Conservation (phyloP, 2,113 vertebrate genomes). For the Laticauda laticaudata region DNA sequence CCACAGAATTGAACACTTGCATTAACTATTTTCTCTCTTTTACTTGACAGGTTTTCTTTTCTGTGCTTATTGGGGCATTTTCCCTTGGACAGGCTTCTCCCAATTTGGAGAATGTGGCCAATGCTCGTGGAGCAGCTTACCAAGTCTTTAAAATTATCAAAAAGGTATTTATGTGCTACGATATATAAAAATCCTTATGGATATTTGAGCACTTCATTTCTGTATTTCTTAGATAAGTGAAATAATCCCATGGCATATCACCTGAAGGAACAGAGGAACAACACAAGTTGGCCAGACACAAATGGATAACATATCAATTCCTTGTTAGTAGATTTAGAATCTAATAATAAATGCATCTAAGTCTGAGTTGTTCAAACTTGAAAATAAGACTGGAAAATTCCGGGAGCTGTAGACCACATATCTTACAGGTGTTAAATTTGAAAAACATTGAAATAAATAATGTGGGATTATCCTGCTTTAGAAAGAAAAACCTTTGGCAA, state of each 20-base stretch:
- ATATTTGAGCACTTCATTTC: background rate
- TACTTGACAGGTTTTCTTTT: constrained; percentile 74
- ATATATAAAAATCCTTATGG: background rate
- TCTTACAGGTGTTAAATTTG: background rate
- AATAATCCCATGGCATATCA: background rate
- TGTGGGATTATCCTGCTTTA: background rate
- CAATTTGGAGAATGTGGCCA: constrained; percentile 77
- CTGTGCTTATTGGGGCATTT: constrained; percentile 73
- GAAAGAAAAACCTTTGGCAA: background rate
- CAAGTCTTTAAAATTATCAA: constrained; percentile 79
- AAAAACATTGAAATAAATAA: background rate
- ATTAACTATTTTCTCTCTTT: accelerated
- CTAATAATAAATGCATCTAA: background rate
- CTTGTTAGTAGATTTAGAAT: background rate
- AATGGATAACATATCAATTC: background rate
- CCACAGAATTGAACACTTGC: background rate
- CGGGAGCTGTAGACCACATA: background rate
- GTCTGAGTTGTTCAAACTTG: background rate
- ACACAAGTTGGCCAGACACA: background rate
- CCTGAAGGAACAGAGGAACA: background rate
- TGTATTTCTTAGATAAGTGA: background rate
- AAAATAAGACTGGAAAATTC: background rate
- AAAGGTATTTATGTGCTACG: constrained; percentile 58
- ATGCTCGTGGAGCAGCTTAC: constrained; percentile 79
- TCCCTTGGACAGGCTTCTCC: constrained; percentile 75